A percentile compares a stretch with the other conserved stretches of the same genome.
These are phyloP conservation scores for Drosophila siamana DNA, from an alignment of 2,888 invertebrate genomes.

Conservation along the genomic window DNA sequence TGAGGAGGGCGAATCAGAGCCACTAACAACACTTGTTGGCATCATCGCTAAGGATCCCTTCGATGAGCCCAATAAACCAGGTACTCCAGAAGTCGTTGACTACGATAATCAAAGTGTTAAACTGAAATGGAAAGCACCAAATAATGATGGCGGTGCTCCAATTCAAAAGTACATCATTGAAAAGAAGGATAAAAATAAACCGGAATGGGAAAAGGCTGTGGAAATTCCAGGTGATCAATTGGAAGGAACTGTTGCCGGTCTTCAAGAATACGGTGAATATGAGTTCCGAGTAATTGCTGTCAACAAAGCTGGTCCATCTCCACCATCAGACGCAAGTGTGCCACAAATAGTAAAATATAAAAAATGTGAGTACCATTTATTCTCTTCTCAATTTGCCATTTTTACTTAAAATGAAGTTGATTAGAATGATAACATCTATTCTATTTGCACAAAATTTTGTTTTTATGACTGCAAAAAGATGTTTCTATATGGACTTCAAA, in stretches of 20 bases:
- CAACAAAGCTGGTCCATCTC: constrained; percentile 96
- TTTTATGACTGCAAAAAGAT: no score
- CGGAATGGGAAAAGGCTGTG: constrained; percentile 93
- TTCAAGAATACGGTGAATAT: constrained; percentile 96
- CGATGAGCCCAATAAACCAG: constrained; percentile 97
- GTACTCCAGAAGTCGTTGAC: constrained; percentile 94
- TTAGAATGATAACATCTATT: no score
- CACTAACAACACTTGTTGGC: constrained; percentile 95
- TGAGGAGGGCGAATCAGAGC: constrained; percentile 99
- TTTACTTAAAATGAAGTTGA: no score
- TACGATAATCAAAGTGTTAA: constrained; percentile 99
- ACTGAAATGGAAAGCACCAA: constrained; percentile 96
- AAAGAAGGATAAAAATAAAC: constrained; percentile 95
- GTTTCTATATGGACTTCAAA: no score
- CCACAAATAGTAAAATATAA: constrained; percentile 95
- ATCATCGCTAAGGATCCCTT: constrained; percentile 99
- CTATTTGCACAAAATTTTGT: no score
- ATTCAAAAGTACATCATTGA: constrained; percentile 98
- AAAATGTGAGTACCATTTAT: constrained; percentile 90
- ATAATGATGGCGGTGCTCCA: constrained; percentile 97
- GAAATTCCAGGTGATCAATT: constrained; percentile 92
- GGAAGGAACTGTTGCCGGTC: constrained; percentile 91
- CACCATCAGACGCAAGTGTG: constrained; percentile 95
- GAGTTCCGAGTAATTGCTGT: constrained; percentile 96
- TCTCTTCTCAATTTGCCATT: no score